Base-by-base conservation (phyloP, 2,113 vertebrate species). In the Dissostichus mawsoni region DNA sequence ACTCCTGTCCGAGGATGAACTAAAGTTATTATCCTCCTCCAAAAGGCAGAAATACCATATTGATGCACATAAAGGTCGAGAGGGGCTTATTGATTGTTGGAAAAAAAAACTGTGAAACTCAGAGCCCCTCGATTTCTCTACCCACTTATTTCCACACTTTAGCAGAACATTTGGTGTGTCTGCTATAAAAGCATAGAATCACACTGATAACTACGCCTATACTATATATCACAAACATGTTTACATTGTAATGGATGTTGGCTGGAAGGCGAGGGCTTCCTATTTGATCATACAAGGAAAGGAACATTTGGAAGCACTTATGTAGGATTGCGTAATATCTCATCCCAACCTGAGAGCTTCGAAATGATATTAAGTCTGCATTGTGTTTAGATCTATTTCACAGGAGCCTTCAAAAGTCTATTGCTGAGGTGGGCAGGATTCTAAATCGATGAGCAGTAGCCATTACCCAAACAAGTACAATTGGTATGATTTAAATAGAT, bases 41-140 rank as follows among this genome's bases (percentile, higher is more conserved):
- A 89, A 90, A 87, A 88, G 62, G 72, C 74, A 87, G 84, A 92
- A 90, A 91, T 88, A 89, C 82, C 78, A 81, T 90, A 92, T 88
- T 82, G 90, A 92, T 87, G 79, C 65, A 51, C 74, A 90, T 68
- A 91, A 92, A 94, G 89, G 90, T 92, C 86, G 79, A 89, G 84
- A 87, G 68, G 78, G 89, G 79, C 87, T 90, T 87, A 93, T 90
- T 80, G 93, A 93, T 87, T 80, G 81, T 48, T 58, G 23, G 69
- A 81, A 61, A 78, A 79, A 78, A 78, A 68, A 69, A 78, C 53
- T 73, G 56, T 61, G 63, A 88, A 91, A 80, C 83, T 69, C 63
- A 76, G 59, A 84, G 20, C n/a, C 76, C 57, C 67, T 29, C 36
- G 33, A 71, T 82, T 89, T 84, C 74, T 77, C 73, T 55, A 57